phyloP scores from a whole-genome alignment of 2,113 vertebrate genomes.

The Clarias magur region DNA sequence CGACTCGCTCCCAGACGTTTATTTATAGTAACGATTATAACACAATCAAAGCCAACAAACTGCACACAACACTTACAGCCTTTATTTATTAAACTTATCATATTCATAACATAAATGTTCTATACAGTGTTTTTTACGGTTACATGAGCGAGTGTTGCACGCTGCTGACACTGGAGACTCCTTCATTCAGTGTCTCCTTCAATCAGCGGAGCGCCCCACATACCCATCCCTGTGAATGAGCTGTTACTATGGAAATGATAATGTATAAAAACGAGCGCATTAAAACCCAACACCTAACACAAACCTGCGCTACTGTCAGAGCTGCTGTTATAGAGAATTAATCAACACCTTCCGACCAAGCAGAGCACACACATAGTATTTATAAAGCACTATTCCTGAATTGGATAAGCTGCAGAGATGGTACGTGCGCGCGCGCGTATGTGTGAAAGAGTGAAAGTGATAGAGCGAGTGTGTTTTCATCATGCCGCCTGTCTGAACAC shows the following conservation, averaged over 20 bases:
- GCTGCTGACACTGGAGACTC: too few species aligned
- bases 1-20: background rate
- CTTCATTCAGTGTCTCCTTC: too few species aligned
- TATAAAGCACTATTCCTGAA: background rate
- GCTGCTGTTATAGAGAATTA: background rate
- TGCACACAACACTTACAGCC: background rate
- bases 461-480: constrained; percentile 39
- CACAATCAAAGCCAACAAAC: background rate
- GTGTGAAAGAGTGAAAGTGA: constrained; percentile 6
- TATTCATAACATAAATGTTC: background rate
- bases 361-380: background rate
- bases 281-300: background rate
- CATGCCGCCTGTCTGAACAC: constrained; percentile 37
- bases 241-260: background rate
- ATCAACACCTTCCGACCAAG: background rate
- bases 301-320: background rate
- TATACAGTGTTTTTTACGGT: background rate
- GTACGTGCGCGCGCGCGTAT: background rate
- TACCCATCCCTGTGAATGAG: background rate
- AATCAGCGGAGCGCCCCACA: too few species aligned
- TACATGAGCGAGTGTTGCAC: too few species aligned
- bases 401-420: background rate
- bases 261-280: background rate
- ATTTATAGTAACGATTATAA: constrained; percentile 6
- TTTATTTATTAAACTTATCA: background rate